Conservation (phyloP, 2,797 vertebrate species). For the Macrochelys suwanniensis region DNA sequence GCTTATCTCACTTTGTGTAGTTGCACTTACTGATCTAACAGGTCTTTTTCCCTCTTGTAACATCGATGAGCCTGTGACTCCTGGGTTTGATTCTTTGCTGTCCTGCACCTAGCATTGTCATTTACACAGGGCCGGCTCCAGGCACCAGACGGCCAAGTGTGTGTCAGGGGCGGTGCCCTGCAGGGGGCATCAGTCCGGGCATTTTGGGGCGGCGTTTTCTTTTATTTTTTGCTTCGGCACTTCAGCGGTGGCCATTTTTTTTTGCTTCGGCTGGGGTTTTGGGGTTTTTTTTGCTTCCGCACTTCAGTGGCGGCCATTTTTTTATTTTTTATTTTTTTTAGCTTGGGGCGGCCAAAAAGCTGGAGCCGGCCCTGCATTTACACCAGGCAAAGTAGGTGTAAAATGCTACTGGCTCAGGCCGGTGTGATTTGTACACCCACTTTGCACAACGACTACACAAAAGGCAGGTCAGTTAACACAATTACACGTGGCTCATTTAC, state of each 20-base stretch:
- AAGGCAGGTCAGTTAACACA: neutral
- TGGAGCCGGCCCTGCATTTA: neutral
- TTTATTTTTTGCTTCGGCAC: too few relatives aligned
- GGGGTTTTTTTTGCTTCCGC: too few relatives aligned
- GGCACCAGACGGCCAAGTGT: too few relatives aligned
- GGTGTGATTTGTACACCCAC: fast-evolving
- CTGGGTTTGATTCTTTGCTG: neutral
- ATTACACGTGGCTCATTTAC: neutral
- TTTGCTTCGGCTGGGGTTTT: too few relatives aligned
- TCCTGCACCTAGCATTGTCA: neutral
- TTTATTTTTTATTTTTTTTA: too few relatives aligned
- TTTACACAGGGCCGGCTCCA: too few relatives aligned
- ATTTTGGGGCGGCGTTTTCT: too few relatives aligned
- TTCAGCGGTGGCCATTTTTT: too few relatives aligned
- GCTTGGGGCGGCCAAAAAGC: too few relatives aligned
- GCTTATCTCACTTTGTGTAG: neutral
- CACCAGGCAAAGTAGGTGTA: neutral
- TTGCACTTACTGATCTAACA: neutral
- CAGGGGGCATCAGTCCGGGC: too few relatives aligned
- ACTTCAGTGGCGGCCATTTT: too few relatives aligned
- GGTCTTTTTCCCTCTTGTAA: neutral
- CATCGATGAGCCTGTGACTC: slow-evolving; percentile 13
- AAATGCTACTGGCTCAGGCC: neutral
- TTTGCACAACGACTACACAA: neutral
- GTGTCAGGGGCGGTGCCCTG: too few relatives aligned